These are phyloP conservation scores for Tragelaphus eurycerus DNA, from an alignment of 2,797 vertebrate genomes.

Conservation along the genomic window DNA sequence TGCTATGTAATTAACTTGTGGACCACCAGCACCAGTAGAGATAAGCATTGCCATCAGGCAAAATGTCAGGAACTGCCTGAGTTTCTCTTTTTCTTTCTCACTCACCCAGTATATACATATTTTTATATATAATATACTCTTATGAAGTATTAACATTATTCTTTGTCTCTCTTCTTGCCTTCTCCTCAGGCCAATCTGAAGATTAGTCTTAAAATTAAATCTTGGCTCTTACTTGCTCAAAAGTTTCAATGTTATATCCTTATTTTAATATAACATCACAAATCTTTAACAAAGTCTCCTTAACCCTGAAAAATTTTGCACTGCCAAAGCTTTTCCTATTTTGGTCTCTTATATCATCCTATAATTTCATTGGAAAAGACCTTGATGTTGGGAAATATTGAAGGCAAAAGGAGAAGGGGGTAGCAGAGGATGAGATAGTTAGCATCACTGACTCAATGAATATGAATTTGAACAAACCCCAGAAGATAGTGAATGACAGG, in stretches of 20 bases:
- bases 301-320: neutral
- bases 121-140: too few relatives aligned
- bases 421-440: neutral
- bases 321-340: neutral
- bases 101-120: neutral
- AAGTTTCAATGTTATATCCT: neutral
- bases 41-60: neutral
- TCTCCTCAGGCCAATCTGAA: neutral
- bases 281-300: neutral
- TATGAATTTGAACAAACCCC: neutral
- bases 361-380: neutral
- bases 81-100: neutral
- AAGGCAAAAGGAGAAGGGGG: neutral
- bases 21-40: neutral
- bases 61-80: neutral
- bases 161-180: neutral
- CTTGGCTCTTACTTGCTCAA: neutral
- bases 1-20: neutral
- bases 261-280: neutral
- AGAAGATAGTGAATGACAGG: neutral
- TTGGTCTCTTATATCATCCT: neutral
- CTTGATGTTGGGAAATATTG: neutral
- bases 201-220: neutral
- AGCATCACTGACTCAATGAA: neutral
- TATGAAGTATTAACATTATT: neutral